Conservation (phyloP, 2,888 invertebrate species). For the Erebia palarica region DNA sequence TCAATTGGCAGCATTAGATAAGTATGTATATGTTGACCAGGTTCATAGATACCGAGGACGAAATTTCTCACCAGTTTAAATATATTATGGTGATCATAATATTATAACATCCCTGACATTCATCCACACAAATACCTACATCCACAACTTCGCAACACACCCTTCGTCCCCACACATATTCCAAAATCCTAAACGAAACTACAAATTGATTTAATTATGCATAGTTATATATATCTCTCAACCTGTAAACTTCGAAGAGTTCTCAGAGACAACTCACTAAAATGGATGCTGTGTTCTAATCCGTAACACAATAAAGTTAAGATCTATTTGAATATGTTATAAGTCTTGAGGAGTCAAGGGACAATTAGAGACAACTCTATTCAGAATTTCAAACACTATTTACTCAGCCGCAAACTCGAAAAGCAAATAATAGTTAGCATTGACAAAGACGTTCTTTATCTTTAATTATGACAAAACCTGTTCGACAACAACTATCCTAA, state of each 20-base stretch:
- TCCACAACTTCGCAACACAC: too few relatives aligned
- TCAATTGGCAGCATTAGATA: too few relatives aligned
- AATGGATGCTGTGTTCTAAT: background rate
- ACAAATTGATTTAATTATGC: background rate
- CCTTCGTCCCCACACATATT: too few relatives aligned
- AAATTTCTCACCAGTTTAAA: too few relatives aligned
- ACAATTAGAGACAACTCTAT: slow-evolving; percentile 39
- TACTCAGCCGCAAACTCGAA: slow-evolving; percentile 39
- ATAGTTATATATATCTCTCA: background rate
- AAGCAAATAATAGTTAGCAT: slow-evolving; percentile 44
- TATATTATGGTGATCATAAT: too few relatives aligned
- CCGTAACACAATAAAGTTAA: background rate
- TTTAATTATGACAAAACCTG: background rate
- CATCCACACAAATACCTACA: too few relatives aligned
- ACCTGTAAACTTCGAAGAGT: background rate
- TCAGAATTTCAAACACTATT: slow-evolving; percentile 31
- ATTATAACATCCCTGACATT: too few relatives aligned
- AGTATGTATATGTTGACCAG: too few relatives aligned
- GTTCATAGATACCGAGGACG: too few relatives aligned
- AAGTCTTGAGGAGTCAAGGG: background rate
- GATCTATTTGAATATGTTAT: slow-evolving; percentile 6
- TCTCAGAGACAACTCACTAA: background rate
- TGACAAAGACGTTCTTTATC: slow-evolving; percentile 30
- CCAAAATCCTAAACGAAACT: background rate
- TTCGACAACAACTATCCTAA: background rate